Evolutionary conservation across 2,888 invertebrate species (phyloP).

Genomic region (Slavum lentiscoides): DNA sequence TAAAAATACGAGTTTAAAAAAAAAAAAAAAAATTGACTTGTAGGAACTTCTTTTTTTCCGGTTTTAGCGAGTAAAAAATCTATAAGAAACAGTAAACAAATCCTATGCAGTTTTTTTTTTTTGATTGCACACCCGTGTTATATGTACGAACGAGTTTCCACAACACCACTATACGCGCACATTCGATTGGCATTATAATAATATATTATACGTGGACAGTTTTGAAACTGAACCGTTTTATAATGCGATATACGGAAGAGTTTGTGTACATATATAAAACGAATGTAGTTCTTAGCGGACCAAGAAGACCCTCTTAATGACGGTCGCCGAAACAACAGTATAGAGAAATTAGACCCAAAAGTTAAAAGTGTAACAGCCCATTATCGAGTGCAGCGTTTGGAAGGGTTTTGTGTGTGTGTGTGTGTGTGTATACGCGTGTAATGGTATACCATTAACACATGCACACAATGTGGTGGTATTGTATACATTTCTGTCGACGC

Average conservation of each 20-base stretch:
- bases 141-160: not conserved
- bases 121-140: too few species aligned
- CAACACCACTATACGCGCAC: conserved; percentile 2
- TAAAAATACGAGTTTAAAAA: too few species aligned
- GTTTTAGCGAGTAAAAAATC: too few species aligned
- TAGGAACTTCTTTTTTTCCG: too few species aligned
- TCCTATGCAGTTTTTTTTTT: too few species aligned
- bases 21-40: too few species aligned
- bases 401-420: not conserved
- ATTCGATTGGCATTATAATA: not conserved
- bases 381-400: conserved; percentile 26
- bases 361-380: conserved; percentile 38
- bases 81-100: too few species aligned
- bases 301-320: conserved; percentile 13
- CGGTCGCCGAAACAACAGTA: conserved; percentile 15
- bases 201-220: not conserved
- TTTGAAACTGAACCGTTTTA: not conserved
- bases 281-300: conserved; percentile 23
- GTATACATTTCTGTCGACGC: not conserved
- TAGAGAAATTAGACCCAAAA: conserved; percentile 34
- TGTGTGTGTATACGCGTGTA: not conserved
- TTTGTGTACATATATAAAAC: not conserved
- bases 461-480: too few species aligned
- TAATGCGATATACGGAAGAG: not conserved
- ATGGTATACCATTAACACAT: too few species aligned